phyloP scores from a whole-genome alignment of 2,113 vertebrate species.

The Motacilla tschutschensis region DNA sequence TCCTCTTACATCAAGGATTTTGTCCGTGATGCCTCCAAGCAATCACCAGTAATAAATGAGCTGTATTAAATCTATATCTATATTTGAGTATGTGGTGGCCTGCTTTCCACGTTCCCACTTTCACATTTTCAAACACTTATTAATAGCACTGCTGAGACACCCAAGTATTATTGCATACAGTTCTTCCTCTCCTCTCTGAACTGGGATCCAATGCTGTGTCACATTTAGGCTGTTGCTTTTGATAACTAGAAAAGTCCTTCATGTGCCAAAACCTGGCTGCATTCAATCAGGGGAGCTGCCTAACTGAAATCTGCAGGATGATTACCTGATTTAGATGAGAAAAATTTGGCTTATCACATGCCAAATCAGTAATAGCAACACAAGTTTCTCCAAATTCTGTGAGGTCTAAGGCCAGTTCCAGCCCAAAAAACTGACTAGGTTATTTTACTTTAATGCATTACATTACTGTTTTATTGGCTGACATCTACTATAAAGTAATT shows the following conservation, averaged over 20 bases:
- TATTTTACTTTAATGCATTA: not conserved
- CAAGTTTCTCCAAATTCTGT: not conserved
- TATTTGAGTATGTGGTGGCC: conserved; percentile 7
- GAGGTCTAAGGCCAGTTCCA: not conserved
- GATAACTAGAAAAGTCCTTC: not conserved
- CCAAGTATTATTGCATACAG: not conserved
- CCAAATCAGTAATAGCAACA: not conserved
- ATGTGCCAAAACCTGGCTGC: not conserved
- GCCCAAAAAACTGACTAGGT: not conserved
- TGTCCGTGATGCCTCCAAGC: conserved; percentile 10
- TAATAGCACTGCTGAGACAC: conserved; percentile 22
- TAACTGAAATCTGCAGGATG: not conserved
- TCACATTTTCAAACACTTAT: conserved; percentile 33
- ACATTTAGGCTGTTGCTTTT: not conserved
- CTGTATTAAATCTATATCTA: conserved; percentile 24
- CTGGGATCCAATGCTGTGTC: not conserved
- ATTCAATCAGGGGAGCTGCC: not conserved
- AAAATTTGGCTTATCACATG: not conserved
- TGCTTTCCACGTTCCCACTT: conserved; percentile 52
- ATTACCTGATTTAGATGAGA: not conserved
- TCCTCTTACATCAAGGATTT: conserved; percentile 62
- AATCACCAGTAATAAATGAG: conserved; percentile 48
- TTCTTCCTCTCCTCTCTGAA: not conserved
- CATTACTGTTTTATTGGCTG: not conserved
- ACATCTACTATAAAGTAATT: not conserved